Conservation (phyloP, 2,113 vertebrate species). For the Apodemus speciosus region DNA sequence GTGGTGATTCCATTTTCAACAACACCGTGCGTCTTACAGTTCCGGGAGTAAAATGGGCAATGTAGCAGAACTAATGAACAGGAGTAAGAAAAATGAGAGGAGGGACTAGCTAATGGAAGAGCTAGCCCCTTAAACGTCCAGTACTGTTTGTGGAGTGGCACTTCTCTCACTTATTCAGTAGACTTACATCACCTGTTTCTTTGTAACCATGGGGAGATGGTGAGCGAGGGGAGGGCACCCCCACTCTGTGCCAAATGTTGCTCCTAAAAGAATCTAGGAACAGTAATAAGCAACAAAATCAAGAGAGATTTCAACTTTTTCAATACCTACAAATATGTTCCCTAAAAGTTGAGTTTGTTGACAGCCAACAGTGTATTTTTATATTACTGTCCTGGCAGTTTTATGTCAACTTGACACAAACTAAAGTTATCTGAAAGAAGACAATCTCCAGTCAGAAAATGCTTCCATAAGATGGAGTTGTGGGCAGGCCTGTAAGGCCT, state of each 20-base stretch:
- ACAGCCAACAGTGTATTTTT: background rate
- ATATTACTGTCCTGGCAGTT: background rate
- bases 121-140: background rate
- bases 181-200: background rate
- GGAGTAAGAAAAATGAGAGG: background rate
- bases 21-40: background rate
- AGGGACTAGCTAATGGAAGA: constrained; percentile 29
- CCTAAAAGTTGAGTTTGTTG: constrained; percentile 36
- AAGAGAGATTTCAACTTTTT: constrained; percentile 1
- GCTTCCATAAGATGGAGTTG: background rate
- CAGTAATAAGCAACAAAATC: background rate
- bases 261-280: background rate
- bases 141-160: background rate
- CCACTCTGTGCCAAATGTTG: background rate
- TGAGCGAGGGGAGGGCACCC: background rate
- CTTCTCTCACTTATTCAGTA: background rate
- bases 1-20: constrained; percentile 26
- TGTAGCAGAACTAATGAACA: background rate
- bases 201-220: background rate
- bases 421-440: background rate
- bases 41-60: constrained; percentile 25
- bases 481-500: background rate
- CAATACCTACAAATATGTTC: background rate
- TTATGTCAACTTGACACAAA: background rate
- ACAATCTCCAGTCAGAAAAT: background rate